Percentiles rank a stretch among this genome's conserved stretches.
Conservation (phyloP, 2,113 vertebrate species). For the Lepisosteus oculatus region DNA sequence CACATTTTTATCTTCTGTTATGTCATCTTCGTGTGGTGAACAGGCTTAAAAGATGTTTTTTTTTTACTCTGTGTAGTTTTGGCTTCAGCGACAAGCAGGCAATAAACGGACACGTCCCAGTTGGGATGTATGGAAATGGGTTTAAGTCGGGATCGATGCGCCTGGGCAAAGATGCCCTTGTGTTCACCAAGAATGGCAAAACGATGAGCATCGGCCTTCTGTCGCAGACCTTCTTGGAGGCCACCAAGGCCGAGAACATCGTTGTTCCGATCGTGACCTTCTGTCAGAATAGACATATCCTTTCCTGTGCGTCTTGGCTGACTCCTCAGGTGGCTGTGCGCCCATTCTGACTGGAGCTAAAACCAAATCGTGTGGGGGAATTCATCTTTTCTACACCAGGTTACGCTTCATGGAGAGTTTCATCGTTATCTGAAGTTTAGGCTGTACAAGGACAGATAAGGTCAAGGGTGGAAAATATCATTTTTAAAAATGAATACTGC, state of each 20-base stretch:
- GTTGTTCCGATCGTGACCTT: slow-evolving; percentile 79
- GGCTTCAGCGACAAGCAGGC: slow-evolving; percentile 92
- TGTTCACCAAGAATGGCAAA: slow-evolving; percentile 83
- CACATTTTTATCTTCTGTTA: too few relatives aligned
- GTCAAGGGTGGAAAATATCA: too few relatives aligned
- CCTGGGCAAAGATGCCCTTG: slow-evolving; percentile 86
- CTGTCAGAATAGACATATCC: slow-evolving; percentile 76
- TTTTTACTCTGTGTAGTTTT: slow-evolving; percentile 65
- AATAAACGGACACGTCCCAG: slow-evolving; percentile 72
- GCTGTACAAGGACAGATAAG: too few relatives aligned
- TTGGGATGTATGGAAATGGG: slow-evolving; percentile 93
- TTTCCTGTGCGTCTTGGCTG: slow-evolving; percentile 43
- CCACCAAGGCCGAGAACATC: slow-evolving; percentile 75
- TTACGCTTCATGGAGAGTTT: too few relatives aligned
- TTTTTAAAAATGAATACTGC: too few relatives aligned
- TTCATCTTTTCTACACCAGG: too few relatives aligned
- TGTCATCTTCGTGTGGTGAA: neutral
- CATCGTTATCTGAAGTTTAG: too few relatives aligned
- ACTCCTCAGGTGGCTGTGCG: too few relatives aligned
- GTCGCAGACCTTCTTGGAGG: slow-evolving; percentile 85
- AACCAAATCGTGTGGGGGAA: too few relatives aligned
- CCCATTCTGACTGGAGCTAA: too few relatives aligned
- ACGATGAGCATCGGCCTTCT: slow-evolving; percentile 83
- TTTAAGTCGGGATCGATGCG: slow-evolving; percentile 98
- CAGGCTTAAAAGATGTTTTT: neutral